A percentile compares a stretch with the other conserved stretches of the same genome.
Evolutionary conservation across 2,113 vertebrate genomes (phyloP).

Genomic region (Urocynchramus pylzowi): DNA sequence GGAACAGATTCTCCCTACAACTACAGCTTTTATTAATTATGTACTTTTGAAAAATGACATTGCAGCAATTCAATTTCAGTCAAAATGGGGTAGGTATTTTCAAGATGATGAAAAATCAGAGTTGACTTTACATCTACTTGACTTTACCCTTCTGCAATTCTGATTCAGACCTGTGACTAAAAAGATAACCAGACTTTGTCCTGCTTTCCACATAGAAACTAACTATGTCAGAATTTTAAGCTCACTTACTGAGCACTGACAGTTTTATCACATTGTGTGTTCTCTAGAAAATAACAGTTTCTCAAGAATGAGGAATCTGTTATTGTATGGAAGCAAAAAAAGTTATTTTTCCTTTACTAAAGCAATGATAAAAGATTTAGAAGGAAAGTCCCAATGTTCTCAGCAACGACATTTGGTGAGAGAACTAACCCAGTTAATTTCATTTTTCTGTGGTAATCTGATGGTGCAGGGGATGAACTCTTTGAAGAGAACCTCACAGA

Average conservation of each 20-base stretch:
- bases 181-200: not conserved
- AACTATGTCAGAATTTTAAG: not conserved
- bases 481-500: not conserved
- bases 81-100: not conserved
- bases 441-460: not conserved
- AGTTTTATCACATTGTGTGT: not conserved
- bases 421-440: not conserved
- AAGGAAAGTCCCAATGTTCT: not conserved
- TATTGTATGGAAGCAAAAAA: not conserved
- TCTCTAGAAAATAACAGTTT: not conserved
- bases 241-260: not conserved
- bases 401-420: not conserved
- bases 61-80: not conserved
- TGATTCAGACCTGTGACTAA: not conserved
- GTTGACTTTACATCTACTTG: not conserved
- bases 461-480: not conserved
- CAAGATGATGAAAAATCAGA: not conserved
- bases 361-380: not conserved
- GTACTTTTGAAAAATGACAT: not conserved
- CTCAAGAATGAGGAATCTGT: not conserved
- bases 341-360: not conserved
- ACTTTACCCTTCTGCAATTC: not conserved
- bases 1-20: not conserved
- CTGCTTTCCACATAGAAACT: not conserved
- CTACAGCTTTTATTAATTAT: not conserved